These are phyloP conservation scores for Apodemia mormo DNA, from an alignment of 2,888 invertebrate species.

Conservation along the genomic window DNA sequence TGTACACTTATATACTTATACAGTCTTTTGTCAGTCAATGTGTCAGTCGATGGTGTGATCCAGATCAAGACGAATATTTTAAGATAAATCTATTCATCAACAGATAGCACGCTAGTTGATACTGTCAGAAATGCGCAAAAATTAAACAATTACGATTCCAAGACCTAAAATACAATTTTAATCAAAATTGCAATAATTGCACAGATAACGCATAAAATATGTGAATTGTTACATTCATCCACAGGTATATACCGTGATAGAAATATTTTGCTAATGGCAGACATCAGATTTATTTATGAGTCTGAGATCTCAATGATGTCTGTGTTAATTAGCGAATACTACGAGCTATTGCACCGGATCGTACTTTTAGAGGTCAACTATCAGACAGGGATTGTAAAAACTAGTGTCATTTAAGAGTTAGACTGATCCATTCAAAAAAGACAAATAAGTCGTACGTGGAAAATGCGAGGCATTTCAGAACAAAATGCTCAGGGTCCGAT, in stretches of 20 bases:
- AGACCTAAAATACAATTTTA: too few relatives aligned
- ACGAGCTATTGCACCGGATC: not conserved
- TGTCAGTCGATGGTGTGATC: too few relatives aligned
- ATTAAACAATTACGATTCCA: too few relatives aligned
- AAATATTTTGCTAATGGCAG: not conserved
- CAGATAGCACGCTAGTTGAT: too few relatives aligned
- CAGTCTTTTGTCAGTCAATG: too few relatives aligned
- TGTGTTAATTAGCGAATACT: conserved; percentile 3
- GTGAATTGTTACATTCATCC: not conserved
- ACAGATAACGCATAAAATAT: too few relatives aligned
- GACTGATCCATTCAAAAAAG: not conserved
- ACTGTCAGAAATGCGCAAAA: too few relatives aligned
- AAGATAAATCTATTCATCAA: too few relatives aligned
- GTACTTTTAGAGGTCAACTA: conserved; percentile 14
- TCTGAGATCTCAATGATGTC: conserved; percentile 8
- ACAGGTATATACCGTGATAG: not conserved
- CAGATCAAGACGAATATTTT: too few relatives aligned
- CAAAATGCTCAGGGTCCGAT: not conserved
- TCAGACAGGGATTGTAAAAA: conserved; percentile 11
- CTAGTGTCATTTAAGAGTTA: conserved; percentile 16
- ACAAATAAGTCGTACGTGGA: conserved; percentile 6
- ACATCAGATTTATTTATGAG: conserved; percentile 3
- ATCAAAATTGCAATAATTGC: too few relatives aligned
- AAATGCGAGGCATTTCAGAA: conserved; percentile 1
- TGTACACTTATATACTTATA: too few relatives aligned